Conservation (phyloP, 2,888 invertebrate species). For the Plebejus anna region DNA sequence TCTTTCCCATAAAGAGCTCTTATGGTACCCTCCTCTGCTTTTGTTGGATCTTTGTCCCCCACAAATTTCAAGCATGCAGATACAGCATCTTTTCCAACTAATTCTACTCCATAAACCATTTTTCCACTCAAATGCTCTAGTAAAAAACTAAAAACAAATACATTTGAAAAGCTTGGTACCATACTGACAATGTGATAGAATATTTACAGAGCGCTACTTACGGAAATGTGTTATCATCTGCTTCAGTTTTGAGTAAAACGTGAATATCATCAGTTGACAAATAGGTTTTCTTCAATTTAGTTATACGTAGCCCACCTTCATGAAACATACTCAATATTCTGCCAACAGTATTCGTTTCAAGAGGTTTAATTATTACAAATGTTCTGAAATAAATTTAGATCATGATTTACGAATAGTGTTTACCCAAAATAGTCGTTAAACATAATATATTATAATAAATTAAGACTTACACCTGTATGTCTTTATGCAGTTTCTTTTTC, state of each 20-base stretch:
- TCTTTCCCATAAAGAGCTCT: conserved; percentile 85
- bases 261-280: conserved; percentile 83
- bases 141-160: conserved; percentile 66
- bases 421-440: background rate
- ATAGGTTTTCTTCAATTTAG: conserved; percentile 85
- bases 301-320: conserved; percentile 80
- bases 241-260: conserved; percentile 48
- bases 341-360: conserved; percentile 84
- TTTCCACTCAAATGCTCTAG: conserved; percentile 84
- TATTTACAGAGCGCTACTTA: conserved; percentile 58
- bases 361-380: conserved; percentile 88
- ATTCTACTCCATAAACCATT: conserved; percentile 84
- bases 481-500: conserved; percentile 80
- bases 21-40: conserved; percentile 82
- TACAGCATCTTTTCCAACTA: conserved; percentile 86
- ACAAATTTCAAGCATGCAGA: conserved; percentile 78
- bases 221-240: conserved; percentile 78
- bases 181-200: background rate
- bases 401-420: conserved; percentile 15
- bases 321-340: conserved; percentile 85
- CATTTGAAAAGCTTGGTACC: background rate
- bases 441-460: conserved; percentile 2
- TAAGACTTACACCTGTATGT: conserved; percentile 82
- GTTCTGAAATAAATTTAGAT: conserved; percentile 76
- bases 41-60: conserved; percentile 81